Evolutionary conservation across 2,797 vertebrate genomes (phyloP).

Genomic region (Argya squamiceps): DNA sequence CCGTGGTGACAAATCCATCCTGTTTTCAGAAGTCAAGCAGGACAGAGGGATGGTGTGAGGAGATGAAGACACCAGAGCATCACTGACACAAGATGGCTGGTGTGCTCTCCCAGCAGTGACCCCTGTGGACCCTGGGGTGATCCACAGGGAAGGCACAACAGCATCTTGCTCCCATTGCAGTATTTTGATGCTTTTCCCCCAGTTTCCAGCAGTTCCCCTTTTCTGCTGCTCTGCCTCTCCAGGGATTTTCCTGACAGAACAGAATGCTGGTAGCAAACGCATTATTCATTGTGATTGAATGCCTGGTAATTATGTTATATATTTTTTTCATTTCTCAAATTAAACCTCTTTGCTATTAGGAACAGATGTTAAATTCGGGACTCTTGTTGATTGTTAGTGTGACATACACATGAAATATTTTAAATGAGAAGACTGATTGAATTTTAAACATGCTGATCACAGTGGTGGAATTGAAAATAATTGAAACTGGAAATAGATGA

Average conservation of each 20-base stretch:
- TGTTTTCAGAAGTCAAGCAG: not conserved
- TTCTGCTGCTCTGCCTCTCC: not conserved
- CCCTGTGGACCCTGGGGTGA: not conserved
- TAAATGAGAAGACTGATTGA: conserved; percentile 71
- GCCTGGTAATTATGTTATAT: conserved; percentile 58
- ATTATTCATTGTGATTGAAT: conserved; percentile 60
- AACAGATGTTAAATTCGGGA: conserved; percentile 77
- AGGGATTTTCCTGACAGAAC: not conserved
- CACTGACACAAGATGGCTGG: fast-evolving
- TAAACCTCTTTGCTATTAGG: conserved; percentile 68
- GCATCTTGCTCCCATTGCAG: not conserved
- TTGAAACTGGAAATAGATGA: conserved; percentile 49
- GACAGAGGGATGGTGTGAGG: not conserved
- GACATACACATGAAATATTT: conserved; percentile 63
- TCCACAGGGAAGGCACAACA: not conserved
- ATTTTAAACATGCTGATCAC: conserved; percentile 74
- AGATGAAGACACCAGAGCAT: not conserved
- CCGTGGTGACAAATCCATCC: not conserved
- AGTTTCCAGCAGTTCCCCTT: not conserved
- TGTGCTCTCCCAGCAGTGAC: fast-evolving
- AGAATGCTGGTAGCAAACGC: conserved; percentile 3
- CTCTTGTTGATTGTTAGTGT: conserved; percentile 68
- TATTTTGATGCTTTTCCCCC: not conserved
- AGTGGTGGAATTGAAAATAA: conserved; percentile 56
- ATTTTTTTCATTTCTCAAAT: conserved; percentile 72